Evolutionary conservation across 2,113 vertebrate genomes (phyloP), one percentile per base, ranked within the genome.

Genomic region (Hipposideros armiger): DNA sequence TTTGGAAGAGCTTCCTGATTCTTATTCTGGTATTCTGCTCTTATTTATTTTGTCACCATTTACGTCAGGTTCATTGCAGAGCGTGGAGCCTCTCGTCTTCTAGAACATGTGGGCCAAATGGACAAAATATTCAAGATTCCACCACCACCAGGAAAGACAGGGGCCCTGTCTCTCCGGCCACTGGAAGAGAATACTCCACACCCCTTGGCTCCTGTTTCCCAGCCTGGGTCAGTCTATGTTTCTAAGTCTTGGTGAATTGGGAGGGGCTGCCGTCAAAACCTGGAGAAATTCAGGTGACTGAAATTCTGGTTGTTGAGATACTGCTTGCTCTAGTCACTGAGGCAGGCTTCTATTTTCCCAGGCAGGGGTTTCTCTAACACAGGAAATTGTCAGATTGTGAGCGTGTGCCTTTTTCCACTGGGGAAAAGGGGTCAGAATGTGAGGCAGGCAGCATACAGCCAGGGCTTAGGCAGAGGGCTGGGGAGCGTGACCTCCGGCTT

Each of bases 41-140:
- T 93, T 11, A 3, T 83, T 92, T 78, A 82, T 93, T 94, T 92
- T 91, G 36, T 95, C 47, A 13, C 17, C 54, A 1, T 93, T 67
- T 91, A 45, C 86, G 26, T 40, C 97, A 99, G 99, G 97, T 99
- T 99, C 98, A 98, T 99, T 91, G 98, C 99, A 26, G 99, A 99
- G 74, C 98, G 99, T 89, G 99, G 99, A 20, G 98, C 98, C 2
- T 98, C 98, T 42, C 98, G 98, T 56, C 98, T 99, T 60, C 97
- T 99, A 73, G 99, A 99, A 47, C 99, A 99, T 1, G 98, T 99
- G 87, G 99, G 98, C 89, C 98, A 99, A 90, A 98, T 99, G 40
- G 99, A 99, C 95, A 99, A 98, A 97, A 74, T 99, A 60, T 98
- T 99, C 94, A 98, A 98, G 28, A 97, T 99, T 74, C 99, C 98